A percentile compares a stretch with the other conserved stretches of the same genome.
Conservation (phyloP, 2,797 vertebrate species). For the Phataginus tricuspis region DNA sequence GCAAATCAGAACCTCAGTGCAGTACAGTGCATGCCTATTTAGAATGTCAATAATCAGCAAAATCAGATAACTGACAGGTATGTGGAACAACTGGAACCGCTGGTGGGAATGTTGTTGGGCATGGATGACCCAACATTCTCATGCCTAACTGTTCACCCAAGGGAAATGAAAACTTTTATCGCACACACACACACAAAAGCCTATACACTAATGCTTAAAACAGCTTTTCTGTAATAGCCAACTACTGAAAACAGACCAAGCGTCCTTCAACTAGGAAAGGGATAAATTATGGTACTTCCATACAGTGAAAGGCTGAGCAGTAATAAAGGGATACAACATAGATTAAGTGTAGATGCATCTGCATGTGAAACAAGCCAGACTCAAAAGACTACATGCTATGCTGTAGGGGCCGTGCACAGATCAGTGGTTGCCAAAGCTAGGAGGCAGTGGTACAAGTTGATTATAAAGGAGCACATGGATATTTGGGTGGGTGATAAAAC, state of each 20-base stretch:
- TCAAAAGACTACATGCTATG: fast-evolving
- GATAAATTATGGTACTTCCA: fast-evolving
- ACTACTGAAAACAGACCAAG: not conserved
- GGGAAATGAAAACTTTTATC: not conserved
- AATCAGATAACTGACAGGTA: fast-evolving
- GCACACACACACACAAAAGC: no score
- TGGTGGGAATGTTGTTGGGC: fast-evolving
- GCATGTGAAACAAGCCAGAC: not conserved
- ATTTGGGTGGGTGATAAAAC: no score
- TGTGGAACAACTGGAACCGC: not conserved
- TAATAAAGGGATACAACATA: no score
- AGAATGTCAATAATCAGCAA: not conserved
- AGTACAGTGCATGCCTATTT: fast-evolving
- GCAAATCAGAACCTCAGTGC: fast-evolving
- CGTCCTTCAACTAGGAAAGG: not conserved
- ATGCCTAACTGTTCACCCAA: not conserved
- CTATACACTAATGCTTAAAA: not conserved
- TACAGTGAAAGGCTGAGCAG: not conserved
- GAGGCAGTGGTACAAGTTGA: no score
- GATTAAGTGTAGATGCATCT: no score
- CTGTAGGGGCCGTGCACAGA: not conserved
- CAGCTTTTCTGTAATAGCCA: not conserved
- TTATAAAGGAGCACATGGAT: fast-evolving
- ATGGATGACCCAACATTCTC: fast-evolving
- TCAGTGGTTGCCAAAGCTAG: no score